These are phyloP conservation scores for Galeopsomyia nigrocyanea DNA, from an alignment of 2,888 invertebrate genomes.

Conservation along the genomic window DNA sequence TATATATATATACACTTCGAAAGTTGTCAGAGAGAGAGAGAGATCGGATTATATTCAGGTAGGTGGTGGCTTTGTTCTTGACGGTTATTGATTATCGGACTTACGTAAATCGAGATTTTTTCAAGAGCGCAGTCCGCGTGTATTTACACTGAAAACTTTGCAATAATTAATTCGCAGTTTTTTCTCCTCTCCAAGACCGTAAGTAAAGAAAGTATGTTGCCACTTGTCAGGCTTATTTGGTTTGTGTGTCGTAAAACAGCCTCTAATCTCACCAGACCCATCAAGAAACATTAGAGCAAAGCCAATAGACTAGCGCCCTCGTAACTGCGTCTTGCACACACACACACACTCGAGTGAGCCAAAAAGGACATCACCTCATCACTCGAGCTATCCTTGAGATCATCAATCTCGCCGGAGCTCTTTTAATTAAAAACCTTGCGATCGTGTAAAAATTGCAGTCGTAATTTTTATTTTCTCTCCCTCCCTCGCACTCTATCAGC, in stretches of 20 bases:
- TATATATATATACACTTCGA: too few species aligned
- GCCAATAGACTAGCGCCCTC: conserved; percentile 12
- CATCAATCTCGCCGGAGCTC: too few species aligned
- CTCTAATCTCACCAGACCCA: conserved; percentile 25
- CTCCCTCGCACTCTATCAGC: too few species aligned
- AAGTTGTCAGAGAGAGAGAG: too few species aligned
- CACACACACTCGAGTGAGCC: conserved; percentile 32
- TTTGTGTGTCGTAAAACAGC: conserved; percentile 17
- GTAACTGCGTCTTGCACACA: neutral
- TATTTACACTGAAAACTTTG: neutral
- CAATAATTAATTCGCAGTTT: neutral
- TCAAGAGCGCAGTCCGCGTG: neutral
- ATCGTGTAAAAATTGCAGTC: too few species aligned
- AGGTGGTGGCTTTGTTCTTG: neutral
- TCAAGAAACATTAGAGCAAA: conserved; percentile 38
- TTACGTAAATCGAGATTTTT: neutral
- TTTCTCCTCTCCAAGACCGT: neutral
- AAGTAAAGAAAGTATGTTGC: too few species aligned
- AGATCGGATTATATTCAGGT: too few species aligned
- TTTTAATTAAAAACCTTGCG: too few species aligned
- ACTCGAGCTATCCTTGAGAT: too few species aligned
- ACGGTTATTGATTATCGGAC: conserved; percentile 24
- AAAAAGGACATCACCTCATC: too few species aligned
- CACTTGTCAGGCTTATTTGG: conserved; percentile 11
- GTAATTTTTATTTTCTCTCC: too few species aligned